These are phyloP conservation scores for Amniataba percoides DNA, from an alignment of 2,797 vertebrate species.

Conservation along the genomic window DNA sequence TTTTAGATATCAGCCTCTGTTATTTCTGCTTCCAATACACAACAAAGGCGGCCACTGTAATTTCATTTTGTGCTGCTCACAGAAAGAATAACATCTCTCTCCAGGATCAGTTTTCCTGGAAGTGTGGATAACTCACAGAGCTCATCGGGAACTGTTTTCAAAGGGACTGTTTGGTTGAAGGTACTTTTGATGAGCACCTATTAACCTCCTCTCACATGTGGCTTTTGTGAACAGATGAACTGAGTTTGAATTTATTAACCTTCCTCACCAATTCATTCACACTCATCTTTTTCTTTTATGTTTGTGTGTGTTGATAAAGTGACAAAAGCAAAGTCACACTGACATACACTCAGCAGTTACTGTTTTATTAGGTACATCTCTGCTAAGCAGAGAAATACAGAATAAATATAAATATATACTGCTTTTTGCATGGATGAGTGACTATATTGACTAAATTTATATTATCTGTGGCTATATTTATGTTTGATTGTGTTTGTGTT, in stretches of 20 bases:
- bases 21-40: background rate
- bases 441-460: too few relatives aligned
- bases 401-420: too few relatives aligned
- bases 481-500: background rate
- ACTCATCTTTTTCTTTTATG: background rate
- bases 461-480: too few relatives aligned
- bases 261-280: background rate
- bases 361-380: background rate
- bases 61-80: background rate
- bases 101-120: background rate
- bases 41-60: background rate
- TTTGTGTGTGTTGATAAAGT: background rate
- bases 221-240: background rate
- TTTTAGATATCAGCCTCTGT: background rate
- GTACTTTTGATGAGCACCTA: background rate
- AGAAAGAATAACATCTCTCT: too few relatives aligned
- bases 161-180: background rate
- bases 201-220: background rate
- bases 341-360: background rate
- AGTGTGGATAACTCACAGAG: background rate
- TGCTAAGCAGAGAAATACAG: too few relatives aligned
- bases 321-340: background rate
- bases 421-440: too few relatives aligned
- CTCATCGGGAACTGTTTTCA: background rate
- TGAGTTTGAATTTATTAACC: background rate